These are phyloP conservation scores for Phrynocephalus vlangalii DNA, from an alignment of 2,797 vertebrate species.

Conservation along the genomic window DNA sequence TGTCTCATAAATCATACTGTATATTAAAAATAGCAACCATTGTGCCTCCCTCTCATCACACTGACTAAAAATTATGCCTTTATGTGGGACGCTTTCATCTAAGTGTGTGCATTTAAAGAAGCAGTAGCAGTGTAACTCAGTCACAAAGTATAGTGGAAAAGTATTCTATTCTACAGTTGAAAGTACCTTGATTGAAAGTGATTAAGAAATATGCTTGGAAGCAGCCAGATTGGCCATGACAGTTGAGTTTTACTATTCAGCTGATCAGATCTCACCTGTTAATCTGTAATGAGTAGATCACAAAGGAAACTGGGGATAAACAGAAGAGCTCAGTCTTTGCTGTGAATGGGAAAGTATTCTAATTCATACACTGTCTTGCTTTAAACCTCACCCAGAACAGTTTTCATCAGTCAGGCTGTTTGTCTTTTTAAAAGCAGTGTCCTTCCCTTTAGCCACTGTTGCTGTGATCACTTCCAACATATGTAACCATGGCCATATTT, in stretches of 20 bases:
- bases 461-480: too few relatives aligned
- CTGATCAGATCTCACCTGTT: not conserved
- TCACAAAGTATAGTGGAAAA: not conserved
- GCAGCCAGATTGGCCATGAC: not conserved
- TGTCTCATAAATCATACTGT: not conserved
- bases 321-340: not conserved
- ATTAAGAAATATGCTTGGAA: not conserved
- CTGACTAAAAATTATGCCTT: not conserved
- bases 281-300: not conserved
- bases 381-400: not conserved
- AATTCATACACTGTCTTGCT: not conserved
- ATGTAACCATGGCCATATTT: too few relatives aligned
- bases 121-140: not conserved
- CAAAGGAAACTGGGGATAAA: not conserved
- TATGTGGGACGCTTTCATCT: not conserved
- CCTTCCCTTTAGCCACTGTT: not conserved
- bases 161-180: not conserved
- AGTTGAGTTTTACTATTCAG: not conserved
- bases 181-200: not conserved
- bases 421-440: not conserved
- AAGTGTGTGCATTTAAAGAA: not conserved
- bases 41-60: not conserved
- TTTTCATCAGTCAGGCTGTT: not conserved
- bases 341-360: not conserved
- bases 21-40: conserved; percentile 7